Base-by-base conservation (phyloP, 2,113 vertebrate genomes). In the Neodon shergylaensis region DNA sequence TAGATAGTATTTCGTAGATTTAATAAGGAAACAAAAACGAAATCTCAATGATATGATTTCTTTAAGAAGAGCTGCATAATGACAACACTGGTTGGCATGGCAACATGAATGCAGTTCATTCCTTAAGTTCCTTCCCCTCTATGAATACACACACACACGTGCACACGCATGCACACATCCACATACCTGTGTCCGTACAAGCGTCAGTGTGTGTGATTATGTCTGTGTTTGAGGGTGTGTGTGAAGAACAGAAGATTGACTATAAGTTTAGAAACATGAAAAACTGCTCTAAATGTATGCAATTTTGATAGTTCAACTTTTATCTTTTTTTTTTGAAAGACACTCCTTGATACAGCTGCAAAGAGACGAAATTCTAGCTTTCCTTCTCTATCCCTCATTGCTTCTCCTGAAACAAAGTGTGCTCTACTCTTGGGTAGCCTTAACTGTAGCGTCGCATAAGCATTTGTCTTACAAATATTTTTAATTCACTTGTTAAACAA, bases 391-490 rank as follows among this genome's bases (percentile, higher is more conserved):
- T 3, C 16, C 1, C 3, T 42, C 0, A 31, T 11, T 78, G 6
- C 26, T 83, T 81, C 92, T 82, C 58, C 1, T 82, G 21, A 4
- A 77, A 82, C 17, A 74, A 66, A 87, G 44, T 70, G 13, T 17
- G 84, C 10, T 49, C 31, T 26, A 10, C 19, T 94, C 52, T 78
- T 24, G 68, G 72, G 85, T 89, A 68, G 66, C 0, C 1, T 74
- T 68, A 65, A 61, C 12, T 49, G 21, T 11, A 11, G 7, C 66
- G 84, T 21, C 52, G 76, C n/a, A 54, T 4, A 74, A 74, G 47
- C 1, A 33, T 54, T 95, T 84, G 82, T 78, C 54, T 13, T 90
- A 66, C n/a, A 39, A 58, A 92, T 68, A 68, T 21, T 85, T 66
- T n/a, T 6, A 81, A 4, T 90, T 16, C 2, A 39, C 10, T 70